Percentiles rank a stretch among this genome's conserved stretches.
phyloP scores from a whole-genome alignment of 1,140 invertebrate genomes.

The Platyscapa corneri region DNA sequence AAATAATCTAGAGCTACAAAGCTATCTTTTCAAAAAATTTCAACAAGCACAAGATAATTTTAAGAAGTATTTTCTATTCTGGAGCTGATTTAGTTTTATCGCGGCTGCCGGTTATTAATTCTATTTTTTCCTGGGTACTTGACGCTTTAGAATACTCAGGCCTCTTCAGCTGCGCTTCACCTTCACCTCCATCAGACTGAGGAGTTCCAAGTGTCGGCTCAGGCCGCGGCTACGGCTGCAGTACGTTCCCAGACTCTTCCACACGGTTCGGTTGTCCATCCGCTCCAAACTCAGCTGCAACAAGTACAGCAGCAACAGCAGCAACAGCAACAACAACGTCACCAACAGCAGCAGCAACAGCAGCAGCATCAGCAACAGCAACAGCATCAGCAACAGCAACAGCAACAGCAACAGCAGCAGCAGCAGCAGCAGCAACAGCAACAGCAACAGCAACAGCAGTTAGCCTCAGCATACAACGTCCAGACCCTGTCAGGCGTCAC shows the following conservation, averaged over 20 bases:
- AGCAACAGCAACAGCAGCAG: slow-evolving; percentile 51
- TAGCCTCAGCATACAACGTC: slow-evolving; percentile 58
- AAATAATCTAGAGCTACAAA: not conserved
- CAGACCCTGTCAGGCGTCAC: slow-evolving; percentile 59
- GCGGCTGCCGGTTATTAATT: slow-evolving; percentile 14
- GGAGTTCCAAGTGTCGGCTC: slow-evolving; percentile 59
- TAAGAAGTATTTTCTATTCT: no score
- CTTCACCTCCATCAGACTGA: slow-evolving; percentile 68
- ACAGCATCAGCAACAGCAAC: slow-evolving; percentile 55
- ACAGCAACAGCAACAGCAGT: slow-evolving; percentile 56
- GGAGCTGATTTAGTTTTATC: not conserved
- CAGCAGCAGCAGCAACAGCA: slow-evolving; percentile 57
- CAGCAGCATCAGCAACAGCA: slow-evolving; percentile 61
- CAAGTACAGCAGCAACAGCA: slow-evolving; percentile 43
- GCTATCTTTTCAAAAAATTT: no score
- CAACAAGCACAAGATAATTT: not conserved
- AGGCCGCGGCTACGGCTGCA: slow-evolving; percentile 46
- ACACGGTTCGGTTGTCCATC: slow-evolving; percentile 46
- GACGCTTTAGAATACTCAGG: slow-evolving; percentile 39
- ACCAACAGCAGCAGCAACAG: slow-evolving; percentile 59
- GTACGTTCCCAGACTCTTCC: slow-evolving; percentile 49
- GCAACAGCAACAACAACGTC: slow-evolving; percentile 56
- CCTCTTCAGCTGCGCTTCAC: slow-evolving; percentile 60
- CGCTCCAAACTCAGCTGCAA: slow-evolving; percentile 50
- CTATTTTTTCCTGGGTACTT: slow-evolving; percentile 20